Evolutionary conservation across 1,140 invertebrate genomes (phyloP).

Genomic region (Ceratina calcarata): DNA sequence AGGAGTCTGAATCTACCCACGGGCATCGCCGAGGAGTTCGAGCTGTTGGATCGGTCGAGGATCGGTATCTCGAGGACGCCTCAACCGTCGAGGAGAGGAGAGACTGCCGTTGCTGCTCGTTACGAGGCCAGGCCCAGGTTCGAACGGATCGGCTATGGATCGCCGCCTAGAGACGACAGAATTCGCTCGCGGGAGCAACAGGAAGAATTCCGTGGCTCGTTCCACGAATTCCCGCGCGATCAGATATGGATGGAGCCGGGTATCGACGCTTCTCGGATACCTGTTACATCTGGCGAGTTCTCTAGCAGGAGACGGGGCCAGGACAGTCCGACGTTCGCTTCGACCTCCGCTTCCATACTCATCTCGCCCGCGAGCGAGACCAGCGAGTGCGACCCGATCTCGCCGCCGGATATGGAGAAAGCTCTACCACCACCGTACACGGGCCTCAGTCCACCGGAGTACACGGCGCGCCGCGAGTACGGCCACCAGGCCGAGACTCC

Average conservation of each 20-base stretch:
- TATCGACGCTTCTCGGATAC: background rate
- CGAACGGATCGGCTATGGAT: slow-evolving; percentile 38
- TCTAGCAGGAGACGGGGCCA: background rate
- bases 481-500: slow-evolving; percentile 43
- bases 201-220: background rate
- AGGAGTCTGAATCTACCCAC: slow-evolving; percentile 65
- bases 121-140: slow-evolving; percentile 4
- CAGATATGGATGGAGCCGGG: slow-evolving; percentile 17
- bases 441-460: slow-evolving; percentile 53
- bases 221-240: background rate
- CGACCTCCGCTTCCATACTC: slow-evolving; percentile 19
- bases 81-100: slow-evolving; percentile 63
- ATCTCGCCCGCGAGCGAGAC: slow-evolving; percentile 10
- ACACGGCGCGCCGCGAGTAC: slow-evolving; percentile 29
- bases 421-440: slow-evolving; percentile 53
- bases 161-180: slow-evolving; percentile 29
- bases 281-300: background rate
- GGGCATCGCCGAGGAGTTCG: slow-evolving; percentile 55
- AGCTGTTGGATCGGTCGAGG: slow-evolving; percentile 43
- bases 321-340: background rate
- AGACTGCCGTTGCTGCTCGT: background rate
- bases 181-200: slow-evolving; percentile 6
- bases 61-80: slow-evolving; percentile 64
- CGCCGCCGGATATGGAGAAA: slow-evolving; percentile 12
- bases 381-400: background rate